A percentile compares a stretch with the other conserved stretches of the same genome.
These are phyloP conservation scores for Entomobrya proxima DNA, from an alignment of 2,888 invertebrate genomes.

Conservation along the genomic window DNA sequence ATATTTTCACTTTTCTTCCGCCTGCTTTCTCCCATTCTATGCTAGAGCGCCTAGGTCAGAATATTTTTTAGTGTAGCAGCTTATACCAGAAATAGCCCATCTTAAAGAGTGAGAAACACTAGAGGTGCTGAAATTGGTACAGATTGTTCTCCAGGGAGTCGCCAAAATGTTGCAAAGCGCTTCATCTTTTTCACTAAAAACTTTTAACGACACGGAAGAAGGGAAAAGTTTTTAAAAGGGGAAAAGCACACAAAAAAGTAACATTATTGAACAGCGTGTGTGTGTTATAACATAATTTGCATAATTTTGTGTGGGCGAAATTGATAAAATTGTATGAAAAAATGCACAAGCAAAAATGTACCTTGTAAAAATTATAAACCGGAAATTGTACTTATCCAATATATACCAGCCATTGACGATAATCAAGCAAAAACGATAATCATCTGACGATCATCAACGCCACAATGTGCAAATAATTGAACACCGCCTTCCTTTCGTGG, in stretches of 20 bases:
- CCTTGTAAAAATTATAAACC: neutral
- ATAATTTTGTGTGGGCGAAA: neutral
- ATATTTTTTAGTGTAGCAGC: too few species aligned
- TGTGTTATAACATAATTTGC: neutral
- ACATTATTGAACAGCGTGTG: neutral
- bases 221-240: neutral
- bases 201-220: neutral
- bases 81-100: too few species aligned
- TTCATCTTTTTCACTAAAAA: too few species aligned
- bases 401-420: too few species aligned
- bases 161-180: too few species aligned
- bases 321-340: neutral
- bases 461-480: conserved; percentile 26
- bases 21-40: neutral
- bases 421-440: neutral
- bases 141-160: conserved; percentile 41
- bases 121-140: conserved; percentile 46
- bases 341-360: neutral
- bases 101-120: too few species aligned
- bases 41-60: neutral
- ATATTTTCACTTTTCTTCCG: conserved; percentile 18
- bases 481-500: neutral
- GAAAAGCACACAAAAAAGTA: too few species aligned
- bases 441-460: neutral
- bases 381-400: too few species aligned